Percentiles rank a stretch among this genome's conserved stretches.
Conservation (phyloP, 1,140 invertebrate genomes). For the Maniola jurtina region DNA sequence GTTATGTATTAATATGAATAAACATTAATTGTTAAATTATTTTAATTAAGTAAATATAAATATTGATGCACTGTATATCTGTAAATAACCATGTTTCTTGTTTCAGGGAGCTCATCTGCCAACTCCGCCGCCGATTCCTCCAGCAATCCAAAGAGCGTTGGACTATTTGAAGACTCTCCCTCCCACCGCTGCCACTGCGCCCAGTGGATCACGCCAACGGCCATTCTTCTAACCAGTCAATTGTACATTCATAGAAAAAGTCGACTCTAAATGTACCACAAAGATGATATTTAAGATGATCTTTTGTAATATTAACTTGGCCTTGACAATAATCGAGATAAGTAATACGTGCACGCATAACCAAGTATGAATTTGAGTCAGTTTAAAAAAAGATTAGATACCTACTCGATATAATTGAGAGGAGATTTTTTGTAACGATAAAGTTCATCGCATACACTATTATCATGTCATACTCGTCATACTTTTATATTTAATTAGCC, state of each 20-base stretch:
- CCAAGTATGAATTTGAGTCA: conserved; percentile 1
- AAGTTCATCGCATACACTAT: background rate
- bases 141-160: conserved; percentile 82
- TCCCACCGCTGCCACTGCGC: conserved; percentile 53
- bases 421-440: background rate
- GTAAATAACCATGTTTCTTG: conserved; percentile 13
- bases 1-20: background rate
- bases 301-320: conserved; percentile 11
- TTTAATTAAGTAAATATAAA: too few relatives aligned
- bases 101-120: conserved; percentile 82
- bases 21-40: too few relatives aligned
- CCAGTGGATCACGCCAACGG: conserved; percentile 1
- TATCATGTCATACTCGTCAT: background rate
- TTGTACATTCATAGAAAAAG: background rate
- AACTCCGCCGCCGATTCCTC: conserved; percentile 83
- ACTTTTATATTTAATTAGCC: background rate
- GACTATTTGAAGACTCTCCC: conserved; percentile 80
- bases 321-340: conserved; percentile 14
- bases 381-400: background rate
- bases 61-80: too few relatives aligned
- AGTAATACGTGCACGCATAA: conserved; percentile 1
- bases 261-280: background rate
- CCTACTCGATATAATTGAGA: background rate
- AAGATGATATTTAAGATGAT: conserved; percentile 7
- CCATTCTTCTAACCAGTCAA: conserved; percentile 1